Base-by-base conservation (phyloP, 2,888 invertebrate genomes). In the Buathra laborator region DNA sequence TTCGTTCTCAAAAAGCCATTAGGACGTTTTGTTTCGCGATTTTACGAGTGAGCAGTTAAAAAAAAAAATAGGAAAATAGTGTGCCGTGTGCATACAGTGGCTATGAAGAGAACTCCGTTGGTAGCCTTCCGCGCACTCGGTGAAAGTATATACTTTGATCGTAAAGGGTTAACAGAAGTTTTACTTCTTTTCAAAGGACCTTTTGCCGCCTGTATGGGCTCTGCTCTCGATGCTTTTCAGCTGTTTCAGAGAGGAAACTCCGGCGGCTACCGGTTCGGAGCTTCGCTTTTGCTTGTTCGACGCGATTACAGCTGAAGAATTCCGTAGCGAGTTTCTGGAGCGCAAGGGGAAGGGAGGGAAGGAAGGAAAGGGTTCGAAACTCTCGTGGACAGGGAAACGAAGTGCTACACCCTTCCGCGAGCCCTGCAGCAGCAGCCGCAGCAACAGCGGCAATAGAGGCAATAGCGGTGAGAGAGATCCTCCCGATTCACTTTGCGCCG, bases 91-190 rank as follows among this genome's bases (percentile, higher is more conserved):
- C 37, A 16, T 51, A 66, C 29, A 59, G 59, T 59, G 29, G 5
- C 29, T 59, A 19, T 12, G 29, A 24, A 19, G 14, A 76, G 19
- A 76, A 37, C n/a, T 4, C 48, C 37, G 1, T 37, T 1, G 19
- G 37, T 53, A 24, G 37, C 37, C 51, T 3, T 37, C 12, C n/a
- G 76, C 37, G 37, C 66, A 53, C 29, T 29, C 43, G 32, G 64
- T 32, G 72, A 14, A 46, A 43, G 32, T 77, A 66, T 78, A 75
- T 70, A 78, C 84, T 85, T 81, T 85, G 84, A 85, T 85, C 84
- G 75, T 81, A 79, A 79, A 85, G 74, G 78, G 74, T 85, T 85
- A 64, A 79, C 78, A 71, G 48, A 79, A 81, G 74, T 85, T 81
- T 78, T 79, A 71, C 75, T 81, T 75, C 70, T 66, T 51, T 78